Evolutionary conservation across 2,888 invertebrate species (phyloP).

Genomic region (Bibio marci): DNA sequence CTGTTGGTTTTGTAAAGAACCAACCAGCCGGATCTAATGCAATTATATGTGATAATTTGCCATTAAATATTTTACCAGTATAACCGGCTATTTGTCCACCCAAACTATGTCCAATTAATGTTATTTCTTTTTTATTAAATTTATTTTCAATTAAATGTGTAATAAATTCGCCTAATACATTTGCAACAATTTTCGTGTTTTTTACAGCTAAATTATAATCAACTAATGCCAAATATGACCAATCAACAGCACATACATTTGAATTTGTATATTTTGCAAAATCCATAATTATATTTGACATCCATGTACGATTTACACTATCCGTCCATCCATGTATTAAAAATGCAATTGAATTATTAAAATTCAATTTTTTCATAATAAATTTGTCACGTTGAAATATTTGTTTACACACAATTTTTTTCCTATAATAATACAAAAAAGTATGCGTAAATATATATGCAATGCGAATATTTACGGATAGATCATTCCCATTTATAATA

Average conservation of each 20-base stretch:
- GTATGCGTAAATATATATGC: too few relatives aligned
- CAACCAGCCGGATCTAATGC: constrained; percentile 8
- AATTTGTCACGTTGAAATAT: too few relatives aligned
- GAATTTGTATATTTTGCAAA: neutral
- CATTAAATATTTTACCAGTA: constrained; percentile 1
- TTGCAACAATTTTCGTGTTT: constrained; percentile 1
- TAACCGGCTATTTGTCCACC: constrained; percentile 2
- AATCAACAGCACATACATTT: constrained; percentile 4
- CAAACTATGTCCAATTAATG: constrained; percentile 2
- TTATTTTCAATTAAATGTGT: neutral
- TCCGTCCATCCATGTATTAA: constrained; percentile 3
- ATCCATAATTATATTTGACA: too few relatives aligned
- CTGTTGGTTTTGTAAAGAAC: constrained; percentile 1
- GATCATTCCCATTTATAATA: too few relatives aligned
- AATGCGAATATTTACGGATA: too few relatives aligned
- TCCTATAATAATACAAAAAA: too few relatives aligned
- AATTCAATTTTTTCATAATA: neutral
- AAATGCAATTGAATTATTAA: neutral
- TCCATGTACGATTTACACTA: constrained; percentile 3
- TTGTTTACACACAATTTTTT: too few relatives aligned
- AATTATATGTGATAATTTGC: neutral
- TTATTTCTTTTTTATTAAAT: neutral
- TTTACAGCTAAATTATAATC: neutral
- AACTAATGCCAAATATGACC: neutral
- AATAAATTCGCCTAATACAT: constrained; percentile 1